Percentiles rank a stretch among this genome's conserved stretches.
Conservation (phyloP, 1,140 invertebrate species). For the Brachionus koreanus region DNA sequence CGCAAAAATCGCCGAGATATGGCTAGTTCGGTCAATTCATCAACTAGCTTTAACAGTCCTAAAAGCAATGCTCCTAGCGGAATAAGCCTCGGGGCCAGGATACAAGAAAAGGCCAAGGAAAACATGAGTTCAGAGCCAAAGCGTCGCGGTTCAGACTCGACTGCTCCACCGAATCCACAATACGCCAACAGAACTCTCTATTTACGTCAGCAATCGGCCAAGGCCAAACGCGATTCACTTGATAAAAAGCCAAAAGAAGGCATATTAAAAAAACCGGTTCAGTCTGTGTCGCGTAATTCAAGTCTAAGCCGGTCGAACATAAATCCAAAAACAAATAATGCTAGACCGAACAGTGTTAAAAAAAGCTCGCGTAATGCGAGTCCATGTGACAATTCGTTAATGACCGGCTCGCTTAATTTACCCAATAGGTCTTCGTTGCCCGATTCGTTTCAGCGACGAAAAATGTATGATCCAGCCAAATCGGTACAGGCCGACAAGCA, state of each 20-base stretch:
- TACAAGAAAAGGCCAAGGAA: conserved; percentile 38
- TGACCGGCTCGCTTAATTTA: conserved; percentile 8
- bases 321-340: neutral
- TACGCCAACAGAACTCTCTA: conserved; percentile 31
- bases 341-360: neutral
- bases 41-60: neutral
- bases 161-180: neutral
- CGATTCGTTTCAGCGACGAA: conserved; percentile 24
- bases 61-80: conserved; percentile 30
- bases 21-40: neutral
- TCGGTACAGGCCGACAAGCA: conserved; percentile 3
- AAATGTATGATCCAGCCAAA: conserved; percentile 32
- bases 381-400: neutral
- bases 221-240: conserved; percentile 1
- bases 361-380: conserved; percentile 7
- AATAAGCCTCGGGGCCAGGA: conserved; percentile 28
- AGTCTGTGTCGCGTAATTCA: conserved; percentile 3
- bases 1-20: neutral
- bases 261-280: conserved; percentile 1
- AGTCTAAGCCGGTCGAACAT: neutral
- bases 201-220: conserved; percentile 32
- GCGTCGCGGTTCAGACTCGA: neutral
- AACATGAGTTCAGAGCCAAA: neutral
- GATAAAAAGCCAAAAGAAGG: conserved; percentile 17
- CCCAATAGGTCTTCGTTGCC: neutral